Conservation (phyloP, 2,113 vertebrate genomes). For the Chascanopsetta lugubris region DNA sequence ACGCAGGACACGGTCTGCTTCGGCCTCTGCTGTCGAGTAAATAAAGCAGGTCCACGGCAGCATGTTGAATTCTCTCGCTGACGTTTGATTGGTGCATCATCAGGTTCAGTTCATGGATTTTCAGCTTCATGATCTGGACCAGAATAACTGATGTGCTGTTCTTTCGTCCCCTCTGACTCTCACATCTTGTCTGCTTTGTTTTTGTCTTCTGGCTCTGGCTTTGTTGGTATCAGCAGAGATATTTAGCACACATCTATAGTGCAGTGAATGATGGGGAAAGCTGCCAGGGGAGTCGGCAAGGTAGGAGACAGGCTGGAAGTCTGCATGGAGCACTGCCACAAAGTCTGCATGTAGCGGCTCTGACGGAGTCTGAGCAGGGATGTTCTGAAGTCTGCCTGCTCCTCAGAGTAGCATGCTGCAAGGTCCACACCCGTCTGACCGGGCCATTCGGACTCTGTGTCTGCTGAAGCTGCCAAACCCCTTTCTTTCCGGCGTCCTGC, state of each 20-base stretch:
- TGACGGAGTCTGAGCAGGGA: slow-evolving; percentile 27
- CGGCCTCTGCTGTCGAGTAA: neutral
- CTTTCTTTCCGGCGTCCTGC: slow-evolving; percentile 23
- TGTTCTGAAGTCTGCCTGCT: slow-evolving; percentile 28
- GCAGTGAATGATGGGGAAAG: slow-evolving; percentile 61
- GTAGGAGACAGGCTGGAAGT: slow-evolving; percentile 62
- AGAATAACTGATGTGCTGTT: neutral
- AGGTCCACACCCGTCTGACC: slow-evolving; percentile 38
- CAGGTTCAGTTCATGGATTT: neutral
- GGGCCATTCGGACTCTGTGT: slow-evolving; percentile 43
- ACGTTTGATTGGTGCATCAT: neutral
- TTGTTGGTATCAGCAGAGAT: slow-evolving; percentile 60
- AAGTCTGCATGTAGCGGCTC: slow-evolving; percentile 51
- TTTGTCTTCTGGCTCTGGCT: slow-evolving; percentile 56
- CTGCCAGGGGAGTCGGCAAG: slow-evolving; percentile 54
- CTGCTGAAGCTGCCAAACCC: slow-evolving; percentile 31
- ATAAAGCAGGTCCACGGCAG: neutral
- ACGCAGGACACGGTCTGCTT: neutral
- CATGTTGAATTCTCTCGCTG: slow-evolving; percentile 1
- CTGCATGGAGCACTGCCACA: slow-evolving; percentile 59
- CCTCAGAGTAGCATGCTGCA: slow-evolving; percentile 53
- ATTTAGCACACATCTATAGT: slow-evolving; percentile 62
- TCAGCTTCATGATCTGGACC: neutral
- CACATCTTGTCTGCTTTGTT: slow-evolving; percentile 16
- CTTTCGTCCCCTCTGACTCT: slow-evolving; percentile 8